These are phyloP conservation scores for Berghia stephanieae DNA, from an alignment of 1,140 invertebrate genomes.

Conservation along the genomic window DNA sequence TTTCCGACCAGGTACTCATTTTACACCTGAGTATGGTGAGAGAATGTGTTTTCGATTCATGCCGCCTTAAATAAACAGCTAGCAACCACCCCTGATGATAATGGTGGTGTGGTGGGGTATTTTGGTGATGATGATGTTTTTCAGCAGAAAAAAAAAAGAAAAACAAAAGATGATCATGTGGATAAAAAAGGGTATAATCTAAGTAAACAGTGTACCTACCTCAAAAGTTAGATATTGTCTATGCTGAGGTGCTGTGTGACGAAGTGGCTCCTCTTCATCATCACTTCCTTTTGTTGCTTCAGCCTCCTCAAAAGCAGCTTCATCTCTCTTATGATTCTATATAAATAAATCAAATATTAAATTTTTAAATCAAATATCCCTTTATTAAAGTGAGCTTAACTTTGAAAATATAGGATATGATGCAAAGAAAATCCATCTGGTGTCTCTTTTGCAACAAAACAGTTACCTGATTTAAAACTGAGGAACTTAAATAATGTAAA, in stretches of 20 bases:
- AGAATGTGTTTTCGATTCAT: not conserved
- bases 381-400: not conserved
- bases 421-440: no score
- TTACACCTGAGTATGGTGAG: no score
- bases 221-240: constrained; percentile 85
- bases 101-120: not conserved
- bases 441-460: no score
- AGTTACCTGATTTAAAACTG: not conserved
- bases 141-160: not conserved
- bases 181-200: not conserved
- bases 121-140: not conserved
- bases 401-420: no score
- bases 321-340: constrained; percentile 33
- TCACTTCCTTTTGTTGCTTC: constrained; percentile 66
- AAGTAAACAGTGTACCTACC: constrained; percentile 34
- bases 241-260: constrained; percentile 87
- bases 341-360: not conserved
- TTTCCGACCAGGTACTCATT: no score
- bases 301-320: constrained; percentile 63
- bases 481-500: not conserved
- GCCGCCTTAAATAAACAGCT: no score
- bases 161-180: not conserved
- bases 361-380: not conserved
- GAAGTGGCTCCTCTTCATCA: constrained; percentile 70
- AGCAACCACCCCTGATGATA: no score